Base-by-base conservation (phyloP, 2,113 vertebrate genomes). In the Leucopsar rothschildi region DNA sequence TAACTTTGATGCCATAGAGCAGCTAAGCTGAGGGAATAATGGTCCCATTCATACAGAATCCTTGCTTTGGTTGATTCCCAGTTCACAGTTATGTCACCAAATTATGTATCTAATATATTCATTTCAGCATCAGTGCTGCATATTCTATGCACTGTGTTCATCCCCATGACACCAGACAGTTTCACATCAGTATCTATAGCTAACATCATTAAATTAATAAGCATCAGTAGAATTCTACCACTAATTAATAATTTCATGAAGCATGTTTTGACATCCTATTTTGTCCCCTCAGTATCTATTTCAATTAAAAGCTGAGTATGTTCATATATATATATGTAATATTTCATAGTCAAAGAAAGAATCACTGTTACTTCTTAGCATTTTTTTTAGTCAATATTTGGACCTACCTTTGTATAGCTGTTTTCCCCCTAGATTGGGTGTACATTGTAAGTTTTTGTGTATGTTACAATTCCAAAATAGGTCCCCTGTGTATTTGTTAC, bases 41-140 rank as follows among this genome's bases (percentile, higher is more conserved):
- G 0, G 37, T 84, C 60, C 28, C 1, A 1, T 78, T 92, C 83
- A 55, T 29, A 59, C 13, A 68, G 70, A 91, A 76, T 80, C 70
- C 69, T 89, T 88, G n/a, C 52, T 92, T 69, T 92, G 53, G 23
- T 76, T 89, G 45, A 76, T 89, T 95, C 77, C 77, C 65, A 52
- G 45, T 68, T 89, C 45, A 68, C 59, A 68, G 31, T n/a, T 89
- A 28, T 75, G 45, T 86, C 77, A 93, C 57, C 55, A 87, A 49
- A 68, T 57, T 49, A 13, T 66, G 31, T 33, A 33, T 65, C 16
- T 63, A 86, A 81, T 81, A 68, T 75, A 88, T 76, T 64, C 12
- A 76, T 68, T 91, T 91, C 70, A 60, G 49, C 45, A 60, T 76
- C 81, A 42, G 25, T 65, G 40, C 76, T 87, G n/a, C 37, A 71